Base-by-base conservation (phyloP, 2,888 invertebrate genomes). In the Nymphalis c-album region DNA sequence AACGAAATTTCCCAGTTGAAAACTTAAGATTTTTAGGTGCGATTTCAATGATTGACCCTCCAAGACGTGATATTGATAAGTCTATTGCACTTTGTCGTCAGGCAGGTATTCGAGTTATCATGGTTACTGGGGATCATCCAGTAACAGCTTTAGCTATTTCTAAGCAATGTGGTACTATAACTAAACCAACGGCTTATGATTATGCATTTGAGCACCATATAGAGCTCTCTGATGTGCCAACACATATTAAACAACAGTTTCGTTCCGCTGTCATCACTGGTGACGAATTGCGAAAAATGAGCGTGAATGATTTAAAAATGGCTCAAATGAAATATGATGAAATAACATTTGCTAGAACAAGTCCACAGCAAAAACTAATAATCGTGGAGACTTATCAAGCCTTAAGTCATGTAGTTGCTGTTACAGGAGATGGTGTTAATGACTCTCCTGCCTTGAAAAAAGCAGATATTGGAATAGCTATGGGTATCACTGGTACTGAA, bases 351-450 rank as follows among this genome's bases (percentile, higher is more conserved):
- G 96, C 96, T 0, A 88, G 95, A 67, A 95, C 95, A 0, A 94
- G 94, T 71, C 95, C 95, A 0, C 95, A 95, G 68, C 95, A 95
- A 77, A 95, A 95, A 75, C 77, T 95, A 57, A 85, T 93, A 53
- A 95, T 95, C 61, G 95, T 95, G 1, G 97, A 97, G 87, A 96
- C 96, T 48, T 96, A 95, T 79, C 97, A 97, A 82, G 86, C 95
- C 64, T 88, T 95, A 51, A 95, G 96, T 18, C 94, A 96, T 76
- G 96, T 97, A 70, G 97, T 97, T 55, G 96, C 97, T 16, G 97
- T 97, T 0, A 97, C 97, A 35, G 97, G 98, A 13, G 97, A 97
- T 79, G 97, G 97, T 51, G 97, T 97, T 0, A 97, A 97, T 77
- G 97, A 97, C 84, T 96, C 97, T 0, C 97, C 97, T 7, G 97